phyloP scores from a whole-genome alignment of 2,113 vertebrate species.

The Channa maculata region DNA sequence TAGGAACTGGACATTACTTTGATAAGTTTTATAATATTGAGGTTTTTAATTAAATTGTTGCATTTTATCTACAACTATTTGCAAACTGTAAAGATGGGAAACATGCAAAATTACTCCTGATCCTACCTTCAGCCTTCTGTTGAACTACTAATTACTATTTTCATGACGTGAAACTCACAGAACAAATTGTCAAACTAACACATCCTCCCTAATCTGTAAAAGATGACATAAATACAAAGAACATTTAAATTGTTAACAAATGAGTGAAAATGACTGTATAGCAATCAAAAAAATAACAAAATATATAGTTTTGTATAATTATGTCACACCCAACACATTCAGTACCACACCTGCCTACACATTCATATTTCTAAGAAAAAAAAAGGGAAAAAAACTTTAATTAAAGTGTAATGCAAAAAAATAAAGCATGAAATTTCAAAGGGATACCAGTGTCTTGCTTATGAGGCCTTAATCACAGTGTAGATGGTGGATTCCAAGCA shows the following conservation, averaged over 20 bases:
- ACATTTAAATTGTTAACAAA: no score
- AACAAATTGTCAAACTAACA: not conserved
- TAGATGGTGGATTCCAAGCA: not conserved
- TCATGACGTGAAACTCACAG: not conserved
- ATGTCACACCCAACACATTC: no score
- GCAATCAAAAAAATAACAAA: no score
- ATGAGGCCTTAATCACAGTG: not conserved
- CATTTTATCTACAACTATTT: constrained; percentile 1
- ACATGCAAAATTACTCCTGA: not conserved
- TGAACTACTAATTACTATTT: not conserved
- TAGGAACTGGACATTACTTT: not conserved
- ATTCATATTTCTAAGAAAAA: not conserved
- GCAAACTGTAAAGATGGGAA: not conserved
- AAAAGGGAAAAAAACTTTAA: not conserved
- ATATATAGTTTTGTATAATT: no score
- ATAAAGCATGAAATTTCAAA: not conserved
- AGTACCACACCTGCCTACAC: not conserved
- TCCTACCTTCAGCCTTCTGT: not conserved
- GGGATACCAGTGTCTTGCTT: not conserved
- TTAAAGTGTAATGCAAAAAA: not conserved
- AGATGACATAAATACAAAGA: not conserved
- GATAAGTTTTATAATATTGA: not conserved
- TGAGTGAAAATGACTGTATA: no score
- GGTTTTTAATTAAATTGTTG: not conserved
- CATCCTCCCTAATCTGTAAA: not conserved